phyloP scores from a whole-genome alignment of 2,797 vertebrate species.

The Semaprochilodus insignis region DNA sequence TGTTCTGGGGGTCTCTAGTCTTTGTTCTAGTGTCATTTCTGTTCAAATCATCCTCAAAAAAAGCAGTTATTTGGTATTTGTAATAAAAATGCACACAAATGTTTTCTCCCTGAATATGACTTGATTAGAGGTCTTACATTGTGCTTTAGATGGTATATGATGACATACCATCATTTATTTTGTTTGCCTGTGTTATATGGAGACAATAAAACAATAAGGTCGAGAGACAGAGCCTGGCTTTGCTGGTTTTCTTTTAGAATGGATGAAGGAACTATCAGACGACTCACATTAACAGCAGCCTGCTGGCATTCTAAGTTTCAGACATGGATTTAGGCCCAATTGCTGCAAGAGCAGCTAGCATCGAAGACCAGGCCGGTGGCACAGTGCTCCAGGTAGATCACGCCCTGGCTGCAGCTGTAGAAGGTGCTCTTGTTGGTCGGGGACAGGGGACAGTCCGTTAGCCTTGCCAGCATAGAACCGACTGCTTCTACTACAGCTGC shows the following conservation, averaged over 20 bases:
- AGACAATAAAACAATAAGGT: neutral
- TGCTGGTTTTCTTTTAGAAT: conserved; percentile 37
- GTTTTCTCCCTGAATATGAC: neutral
- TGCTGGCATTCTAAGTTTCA: neutral
- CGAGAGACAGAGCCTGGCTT: neutral
- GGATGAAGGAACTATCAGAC: neutral
- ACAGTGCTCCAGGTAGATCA: conserved; percentile 67
- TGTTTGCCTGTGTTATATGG: neutral
- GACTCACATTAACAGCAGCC: conserved; percentile 1
- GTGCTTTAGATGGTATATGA: neutral
- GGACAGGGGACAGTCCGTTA: conserved; percentile 75
- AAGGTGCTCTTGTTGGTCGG: conserved; percentile 71
- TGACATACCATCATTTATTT: neutral
- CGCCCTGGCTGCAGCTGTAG: conserved; percentile 70
- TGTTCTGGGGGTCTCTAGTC: neutral
- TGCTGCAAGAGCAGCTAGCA: conserved; percentile 78
- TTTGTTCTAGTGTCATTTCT: neutral
- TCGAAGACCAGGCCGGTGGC: conserved; percentile 72
- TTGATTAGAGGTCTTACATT: too few species aligned
- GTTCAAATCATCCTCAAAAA: neutral
- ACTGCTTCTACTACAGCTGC: conserved; percentile 58
- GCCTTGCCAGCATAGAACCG: conserved; percentile 78
- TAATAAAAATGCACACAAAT: neutral
- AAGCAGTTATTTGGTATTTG: neutral
- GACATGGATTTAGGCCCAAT: conserved; percentile 68